Evolutionary conservation across 2,113 vertebrate species (phyloP).

Genomic region (Scomber japonicus): DNA sequence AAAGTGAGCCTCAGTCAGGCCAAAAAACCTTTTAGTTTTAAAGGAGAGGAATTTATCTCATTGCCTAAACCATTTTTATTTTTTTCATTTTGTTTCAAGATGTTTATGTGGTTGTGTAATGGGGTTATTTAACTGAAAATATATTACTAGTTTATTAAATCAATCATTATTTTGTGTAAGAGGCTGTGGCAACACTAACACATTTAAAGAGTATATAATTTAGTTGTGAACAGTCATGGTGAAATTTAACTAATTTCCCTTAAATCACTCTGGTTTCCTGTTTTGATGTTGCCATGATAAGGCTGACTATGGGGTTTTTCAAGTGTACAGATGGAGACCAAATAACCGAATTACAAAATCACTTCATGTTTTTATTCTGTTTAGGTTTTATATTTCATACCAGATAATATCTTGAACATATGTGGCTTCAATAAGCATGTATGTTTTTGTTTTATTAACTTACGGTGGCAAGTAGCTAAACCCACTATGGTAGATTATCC

Average conservation of each 20-base stretch:
- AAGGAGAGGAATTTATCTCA: not conserved
- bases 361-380: not conserved
- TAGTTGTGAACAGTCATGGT: not conserved
- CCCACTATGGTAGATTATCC: not conserved
- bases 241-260: not conserved
- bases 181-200: not conserved
- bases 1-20: not conserved
- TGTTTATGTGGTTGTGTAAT: not conserved
- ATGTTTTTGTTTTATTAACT: constrained; percentile 13
- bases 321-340: not conserved
- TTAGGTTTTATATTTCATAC: not conserved
- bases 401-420: not conserved
- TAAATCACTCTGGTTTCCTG: not conserved
- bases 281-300: not conserved
- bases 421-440: not conserved
- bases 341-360: not conserved
- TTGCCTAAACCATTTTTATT: not conserved
- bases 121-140: not conserved
- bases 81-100: not conserved
- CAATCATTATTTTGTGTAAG: not conserved
- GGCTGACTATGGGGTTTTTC: not conserved
- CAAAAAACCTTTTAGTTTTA: constrained; percentile 1
- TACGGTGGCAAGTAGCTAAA: constrained; percentile 3
- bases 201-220: not conserved
- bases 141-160: not conserved